Conservation (phyloP, 1,140 invertebrate species). For the Leptopilina boulardi region DNA sequence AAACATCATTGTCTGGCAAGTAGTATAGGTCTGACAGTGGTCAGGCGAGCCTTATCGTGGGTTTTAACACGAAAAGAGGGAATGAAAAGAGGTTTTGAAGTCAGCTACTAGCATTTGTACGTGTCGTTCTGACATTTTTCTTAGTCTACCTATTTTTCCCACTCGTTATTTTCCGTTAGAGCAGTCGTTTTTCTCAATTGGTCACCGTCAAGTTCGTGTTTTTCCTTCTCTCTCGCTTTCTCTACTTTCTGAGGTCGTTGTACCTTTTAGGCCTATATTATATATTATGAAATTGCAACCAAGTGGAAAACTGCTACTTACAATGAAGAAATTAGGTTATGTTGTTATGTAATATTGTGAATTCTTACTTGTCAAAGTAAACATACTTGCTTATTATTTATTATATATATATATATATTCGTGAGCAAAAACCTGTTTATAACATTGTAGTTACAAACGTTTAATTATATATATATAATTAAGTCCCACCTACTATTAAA, state of each 20-base stretch:
- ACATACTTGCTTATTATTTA: too few species aligned
- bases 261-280: conserved; percentile 22
- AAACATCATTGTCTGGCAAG: conserved; percentile 41
- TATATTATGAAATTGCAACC: too few species aligned
- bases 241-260: conserved; percentile 39
- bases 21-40: conserved; percentile 42
- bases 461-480: too few species aligned
- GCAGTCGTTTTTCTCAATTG: conserved; percentile 62
- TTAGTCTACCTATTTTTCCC: conserved; percentile 33
- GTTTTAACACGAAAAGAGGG: conserved; percentile 23
- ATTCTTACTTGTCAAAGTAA: too few species aligned
- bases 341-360: too few species aligned
- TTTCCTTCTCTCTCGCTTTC: conserved; percentile 20
- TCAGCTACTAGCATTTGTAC: conserved; percentile 47
- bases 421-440: too few species aligned
- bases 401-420: too few species aligned
- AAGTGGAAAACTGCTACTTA: neutral
- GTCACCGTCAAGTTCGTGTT: conserved; percentile 54
- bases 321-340: too few species aligned
- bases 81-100: conserved; percentile 24
- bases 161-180: conserved; percentile 60
- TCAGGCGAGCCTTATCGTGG: conserved; percentile 42
- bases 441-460: too few species aligned
- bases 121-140: conserved; percentile 47
- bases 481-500: too few species aligned